Percentiles rank a stretch among this genome's conserved stretches.
Conservation (phyloP, 2,888 invertebrate genomes). For the Mythimna albipuncta region DNA sequence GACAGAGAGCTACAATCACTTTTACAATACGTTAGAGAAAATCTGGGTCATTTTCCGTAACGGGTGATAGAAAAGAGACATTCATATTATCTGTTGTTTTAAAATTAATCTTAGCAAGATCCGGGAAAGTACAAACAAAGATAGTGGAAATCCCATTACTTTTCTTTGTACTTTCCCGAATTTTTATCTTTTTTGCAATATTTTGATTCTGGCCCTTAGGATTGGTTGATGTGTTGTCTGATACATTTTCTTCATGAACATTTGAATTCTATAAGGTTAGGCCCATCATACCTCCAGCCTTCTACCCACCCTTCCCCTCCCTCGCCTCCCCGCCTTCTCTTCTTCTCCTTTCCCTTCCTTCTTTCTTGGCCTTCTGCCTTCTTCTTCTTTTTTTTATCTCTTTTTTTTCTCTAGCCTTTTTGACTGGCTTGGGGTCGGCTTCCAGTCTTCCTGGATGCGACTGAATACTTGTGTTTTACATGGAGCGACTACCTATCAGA, state of each 20-base stretch:
- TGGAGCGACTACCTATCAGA: no score
- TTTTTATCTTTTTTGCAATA: background rate
- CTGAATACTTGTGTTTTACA: no score
- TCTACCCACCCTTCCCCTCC: no score
- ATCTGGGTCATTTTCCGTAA: slow-evolving; percentile 39
- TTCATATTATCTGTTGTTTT: slow-evolving; percentile 2
- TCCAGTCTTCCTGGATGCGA: no score
- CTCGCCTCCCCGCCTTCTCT: no score
- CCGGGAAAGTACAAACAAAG: background rate
- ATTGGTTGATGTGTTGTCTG: background rate
- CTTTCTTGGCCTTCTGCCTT: no score
- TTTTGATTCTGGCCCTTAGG: background rate
- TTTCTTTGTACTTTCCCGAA: background rate
- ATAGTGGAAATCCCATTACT: background rate
- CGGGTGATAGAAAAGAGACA: slow-evolving; percentile 13
- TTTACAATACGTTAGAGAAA: slow-evolving; percentile 38
- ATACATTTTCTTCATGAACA: background rate
- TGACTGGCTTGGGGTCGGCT: no score
- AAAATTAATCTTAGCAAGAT: slow-evolving; percentile 4
- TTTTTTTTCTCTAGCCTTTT: no score
- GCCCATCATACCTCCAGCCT: no score
- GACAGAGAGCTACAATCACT: slow-evolving; percentile 48
- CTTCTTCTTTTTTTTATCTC: no score
- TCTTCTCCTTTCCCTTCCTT: no score
- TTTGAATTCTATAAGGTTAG: no score